Percentiles rank a stretch among this genome's conserved stretches.
phyloP scores from a whole-genome alignment of 92 coral and sea anemone species.

The Parazoanthus swiftii region DNA sequence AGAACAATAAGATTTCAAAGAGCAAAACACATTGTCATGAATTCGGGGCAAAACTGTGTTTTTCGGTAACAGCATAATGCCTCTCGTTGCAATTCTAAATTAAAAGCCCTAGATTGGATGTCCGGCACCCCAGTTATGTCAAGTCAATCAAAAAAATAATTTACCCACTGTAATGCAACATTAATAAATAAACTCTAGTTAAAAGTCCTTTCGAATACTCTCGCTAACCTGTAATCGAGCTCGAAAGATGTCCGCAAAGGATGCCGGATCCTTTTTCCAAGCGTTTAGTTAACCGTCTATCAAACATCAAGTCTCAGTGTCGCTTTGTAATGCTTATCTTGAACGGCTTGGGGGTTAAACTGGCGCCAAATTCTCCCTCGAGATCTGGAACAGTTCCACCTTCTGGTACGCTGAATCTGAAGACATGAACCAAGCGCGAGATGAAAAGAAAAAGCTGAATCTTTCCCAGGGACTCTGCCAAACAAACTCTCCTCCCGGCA shows the following conservation, averaged over 20 bases:
- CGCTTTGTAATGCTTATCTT: constrained; percentile 62
- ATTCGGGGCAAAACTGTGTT: not conserved
- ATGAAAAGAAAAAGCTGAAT: constrained; percentile 85
- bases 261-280: too few species aligned
- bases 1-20: not conserved
- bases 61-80: not conserved
- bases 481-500: constrained; percentile 93
- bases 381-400: constrained; percentile 69
- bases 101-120: too few species aligned
- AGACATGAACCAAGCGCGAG: constrained; percentile 80
- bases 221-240: too few species aligned
- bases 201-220: not conserved
- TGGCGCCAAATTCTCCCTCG: constrained; percentile 88
- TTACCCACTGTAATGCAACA: too few species aligned
- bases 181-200: not conserved
- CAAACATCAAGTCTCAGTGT: constrained; percentile 39
- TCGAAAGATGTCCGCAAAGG: too few species aligned
- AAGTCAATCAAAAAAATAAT: too few species aligned
- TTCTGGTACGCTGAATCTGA: constrained; percentile 71
- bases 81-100: not conserved
- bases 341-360: constrained; percentile 87
- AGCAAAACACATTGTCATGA: not conserved
- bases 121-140: too few species aligned
- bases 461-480: constrained; percentile 94
- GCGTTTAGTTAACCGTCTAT: not conserved